phyloP scores from a whole-genome alignment of 2,113 vertebrate genomes.

The Hyla sarda region DNA sequence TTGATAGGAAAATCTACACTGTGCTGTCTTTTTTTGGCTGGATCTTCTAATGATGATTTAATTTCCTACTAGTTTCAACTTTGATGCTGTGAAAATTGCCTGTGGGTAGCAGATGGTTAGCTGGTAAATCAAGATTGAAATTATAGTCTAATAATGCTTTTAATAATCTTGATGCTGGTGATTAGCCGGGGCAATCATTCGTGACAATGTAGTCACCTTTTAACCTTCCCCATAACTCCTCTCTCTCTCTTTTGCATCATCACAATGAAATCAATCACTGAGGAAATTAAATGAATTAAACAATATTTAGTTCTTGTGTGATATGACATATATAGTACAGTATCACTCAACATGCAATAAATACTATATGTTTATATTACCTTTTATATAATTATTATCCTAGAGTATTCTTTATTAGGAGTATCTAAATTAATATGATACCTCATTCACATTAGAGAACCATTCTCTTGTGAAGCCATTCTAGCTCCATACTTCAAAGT shows the following conservation, averaged over 20 bases:
- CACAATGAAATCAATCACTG: conserved; percentile 27
- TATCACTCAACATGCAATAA: neutral
- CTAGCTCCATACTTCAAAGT: no score
- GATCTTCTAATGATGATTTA: conserved; percentile 49
- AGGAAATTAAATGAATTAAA: no score
- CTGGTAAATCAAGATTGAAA: conserved; percentile 57
- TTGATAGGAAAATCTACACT: neutral
- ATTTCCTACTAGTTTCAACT: conserved; percentile 59
- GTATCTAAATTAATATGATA: no score
- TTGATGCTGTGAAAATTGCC: conserved; percentile 57
- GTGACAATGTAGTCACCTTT: conserved; percentile 35
- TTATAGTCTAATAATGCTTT: conserved; percentile 61
- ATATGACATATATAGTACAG: neutral
- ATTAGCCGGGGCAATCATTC: conserved; percentile 53
- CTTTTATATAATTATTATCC: no score
- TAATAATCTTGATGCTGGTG: conserved; percentile 50
- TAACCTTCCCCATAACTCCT: conserved; percentile 53
- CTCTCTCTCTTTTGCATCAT: conserved; percentile 10
- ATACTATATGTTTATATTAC: no score
- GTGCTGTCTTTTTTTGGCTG: conserved; percentile 6
- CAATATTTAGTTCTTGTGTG: no score
- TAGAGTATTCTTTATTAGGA: no score
- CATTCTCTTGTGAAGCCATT: no score
- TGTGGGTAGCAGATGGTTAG: conserved; percentile 64
- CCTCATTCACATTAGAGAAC: no score